These are phyloP conservation scores for Condylura cristata DNA, from an alignment of 2,113 vertebrate genomes.

Conservation along the genomic window DNA sequence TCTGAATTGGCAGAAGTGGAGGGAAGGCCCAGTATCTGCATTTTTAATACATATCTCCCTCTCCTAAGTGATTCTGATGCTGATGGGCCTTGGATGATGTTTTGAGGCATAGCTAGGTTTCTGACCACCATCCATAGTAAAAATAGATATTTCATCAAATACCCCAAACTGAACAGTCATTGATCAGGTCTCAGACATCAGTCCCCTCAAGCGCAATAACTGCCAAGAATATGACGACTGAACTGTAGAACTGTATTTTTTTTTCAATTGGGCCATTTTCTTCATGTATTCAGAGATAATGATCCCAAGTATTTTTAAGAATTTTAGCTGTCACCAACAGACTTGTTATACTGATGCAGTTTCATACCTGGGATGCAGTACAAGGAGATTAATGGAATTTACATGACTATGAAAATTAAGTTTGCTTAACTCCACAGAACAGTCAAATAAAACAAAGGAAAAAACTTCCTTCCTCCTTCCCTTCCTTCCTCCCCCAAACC, in stretches of 20 bases:
- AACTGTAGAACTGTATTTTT: conserved; percentile 45
- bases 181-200: not conserved
- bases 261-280: not conserved
- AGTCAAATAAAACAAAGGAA: conserved; percentile 63
- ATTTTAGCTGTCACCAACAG: conserved; percentile 50
- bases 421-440: conserved; percentile 52
- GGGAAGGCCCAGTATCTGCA: not conserved
- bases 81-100: not conserved
- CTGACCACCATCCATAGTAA: not conserved
- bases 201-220: conserved; percentile 8
- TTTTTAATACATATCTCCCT: conserved; percentile 10
- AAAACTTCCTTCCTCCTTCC: not conserved
- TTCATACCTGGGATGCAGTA: conserved; percentile 60
- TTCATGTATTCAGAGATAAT: conserved; percentile 52
- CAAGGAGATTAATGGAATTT: conserved; percentile 66
- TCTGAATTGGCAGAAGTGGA: conserved; percentile 3
- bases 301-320: conserved; percentile 59
- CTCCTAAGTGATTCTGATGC: not conserved
- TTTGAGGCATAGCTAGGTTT: not conserved
- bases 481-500: too few species aligned
- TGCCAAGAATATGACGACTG: not conserved
- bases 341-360: conserved; percentile 2
- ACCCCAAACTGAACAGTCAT: not conserved
- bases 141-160: not conserved
- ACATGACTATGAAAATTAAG: conserved; percentile 68